phyloP scores from a whole-genome alignment of 1,140 invertebrate genomes.

The Drosophila watanabei region DNA sequence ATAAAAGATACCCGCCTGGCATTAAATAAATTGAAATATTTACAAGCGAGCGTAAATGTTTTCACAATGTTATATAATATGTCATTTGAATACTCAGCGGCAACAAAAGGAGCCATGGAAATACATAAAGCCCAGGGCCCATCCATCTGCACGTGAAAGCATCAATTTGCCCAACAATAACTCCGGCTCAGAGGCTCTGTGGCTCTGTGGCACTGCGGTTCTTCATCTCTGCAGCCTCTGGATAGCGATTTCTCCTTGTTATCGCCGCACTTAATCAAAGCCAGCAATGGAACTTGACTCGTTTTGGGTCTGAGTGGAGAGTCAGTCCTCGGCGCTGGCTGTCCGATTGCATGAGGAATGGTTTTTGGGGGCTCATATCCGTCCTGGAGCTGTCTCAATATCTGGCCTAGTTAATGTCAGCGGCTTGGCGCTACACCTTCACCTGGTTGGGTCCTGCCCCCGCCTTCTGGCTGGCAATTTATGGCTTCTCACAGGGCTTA shows the following conservation, averaged over 20 bases:
- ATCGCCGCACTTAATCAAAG: slow-evolving; percentile 55
- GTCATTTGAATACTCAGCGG: slow-evolving; percentile 64
- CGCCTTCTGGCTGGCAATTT: slow-evolving; percentile 59
- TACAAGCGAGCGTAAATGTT: slow-evolving; percentile 80
- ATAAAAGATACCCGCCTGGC: slow-evolving; percentile 70
- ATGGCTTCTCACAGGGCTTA: slow-evolving; percentile 71
- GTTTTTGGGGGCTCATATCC: slow-evolving; percentile 32
- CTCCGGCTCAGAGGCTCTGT: not conserved
- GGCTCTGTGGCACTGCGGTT: not conserved
- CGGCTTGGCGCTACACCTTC: slow-evolving; percentile 59
- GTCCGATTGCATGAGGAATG: slow-evolving; percentile 49
- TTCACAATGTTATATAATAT: slow-evolving; percentile 72
- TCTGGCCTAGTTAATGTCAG: slow-evolving; percentile 70
- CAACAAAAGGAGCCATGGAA: slow-evolving; percentile 23
- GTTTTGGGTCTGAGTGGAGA: slow-evolving; percentile 12
- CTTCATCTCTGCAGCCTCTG: not conserved
- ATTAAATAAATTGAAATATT: slow-evolving; percentile 84
- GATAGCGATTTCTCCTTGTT: slow-evolving; percentile 52
- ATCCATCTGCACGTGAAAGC: slow-evolving; percentile 55
- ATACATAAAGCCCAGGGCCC: slow-evolving; percentile 24
- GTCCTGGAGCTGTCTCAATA: slow-evolving; percentile 55
- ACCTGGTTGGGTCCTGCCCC: slow-evolving; percentile 3
- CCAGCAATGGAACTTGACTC: slow-evolving; percentile 49
- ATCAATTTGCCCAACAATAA: slow-evolving; percentile 64
- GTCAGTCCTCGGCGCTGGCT: slow-evolving; percentile 6